phyloP scores from a whole-genome alignment of 2,888 invertebrate genomes.

The Napeogenes sylphis region DNA sequence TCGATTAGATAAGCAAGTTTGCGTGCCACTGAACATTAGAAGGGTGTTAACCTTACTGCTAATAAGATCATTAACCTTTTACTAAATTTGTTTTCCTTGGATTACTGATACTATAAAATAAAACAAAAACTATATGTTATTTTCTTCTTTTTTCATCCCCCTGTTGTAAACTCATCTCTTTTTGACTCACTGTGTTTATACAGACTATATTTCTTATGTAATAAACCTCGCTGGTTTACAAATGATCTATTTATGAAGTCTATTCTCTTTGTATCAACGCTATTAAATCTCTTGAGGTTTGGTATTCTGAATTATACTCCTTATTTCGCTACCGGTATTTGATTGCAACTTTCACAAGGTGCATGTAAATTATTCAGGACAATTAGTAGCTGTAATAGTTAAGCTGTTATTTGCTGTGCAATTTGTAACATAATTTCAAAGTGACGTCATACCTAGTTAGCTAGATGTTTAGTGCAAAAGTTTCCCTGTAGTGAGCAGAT shows the following conservation, averaged over 20 bases:
- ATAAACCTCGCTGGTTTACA: no score
- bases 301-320: no score
- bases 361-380: constrained; percentile 27
- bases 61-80: neutral
- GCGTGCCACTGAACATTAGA: neutral
- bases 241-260: no score
- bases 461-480: constrained; percentile 15
- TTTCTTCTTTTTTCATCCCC: no score
- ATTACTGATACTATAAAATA: neutral
- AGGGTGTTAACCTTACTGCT: neutral
- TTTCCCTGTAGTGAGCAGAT: constrained; percentile 17
- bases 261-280: no score
- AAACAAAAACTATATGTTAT: neutral
- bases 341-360: no score
- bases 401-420: constrained; percentile 23
- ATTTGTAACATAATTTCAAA: constrained; percentile 25
- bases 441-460: constrained; percentile 16
- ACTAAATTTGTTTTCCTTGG: neutral
- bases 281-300: no score
- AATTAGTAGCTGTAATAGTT: constrained; percentile 31
- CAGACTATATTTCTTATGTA: no score
- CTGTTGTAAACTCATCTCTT: no score
- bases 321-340: no score
- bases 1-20: neutral
- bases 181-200: no score